Base-by-base conservation (phyloP, 2,113 vertebrate genomes). In the Dasyurus viverrinus region DNA sequence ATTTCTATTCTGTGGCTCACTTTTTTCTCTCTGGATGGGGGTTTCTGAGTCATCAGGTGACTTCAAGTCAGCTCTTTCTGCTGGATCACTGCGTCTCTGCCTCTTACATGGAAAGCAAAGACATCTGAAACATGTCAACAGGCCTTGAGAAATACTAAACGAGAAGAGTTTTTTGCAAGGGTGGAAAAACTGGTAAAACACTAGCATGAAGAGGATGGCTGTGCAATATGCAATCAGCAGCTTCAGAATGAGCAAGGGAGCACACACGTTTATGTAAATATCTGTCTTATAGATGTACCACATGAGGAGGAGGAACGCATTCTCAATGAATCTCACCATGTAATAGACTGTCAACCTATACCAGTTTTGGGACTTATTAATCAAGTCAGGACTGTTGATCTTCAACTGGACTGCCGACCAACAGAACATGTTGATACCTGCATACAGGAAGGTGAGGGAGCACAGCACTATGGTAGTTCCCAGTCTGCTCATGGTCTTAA, bases 351-450 rank as follows among this genome's bases (percentile, higher is more conserved):
- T 98, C 97, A 99, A 98, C 92, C 98, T 97, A 97, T 99, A 99
- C 99, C 99, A 99, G 95, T 99, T 99, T 90, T 99, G 99, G 42
- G 99, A 99, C 97, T 99, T 99, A 96, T 99, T 99, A 92, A 99
- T 99, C 97, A 99, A 98, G 97, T 99, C 99, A 0, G 99, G 99
- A 98, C 99, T 99, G 14, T 97, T 99, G 93, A 99, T 99, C 96
- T 99, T 99, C 94, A 99, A 99, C 96, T 99, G 99, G 84, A 99
- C 99, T 0, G 99, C 99, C 0, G 99, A 99, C 99, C 99, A 99
- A 98, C 99, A 99, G 98, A 99, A 99, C 99, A 99, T 99, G 97
- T 99, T 99, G 98, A 99, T 99, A 93, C 99, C 99, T 0, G 99
- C 99, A 8, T 99, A 99, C 52, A 99, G 98, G 92, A 99, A 99